These are phyloP conservation scores for Callipepla squamata DNA, from an alignment of 2,113 vertebrate species.

Conservation along the genomic window DNA sequence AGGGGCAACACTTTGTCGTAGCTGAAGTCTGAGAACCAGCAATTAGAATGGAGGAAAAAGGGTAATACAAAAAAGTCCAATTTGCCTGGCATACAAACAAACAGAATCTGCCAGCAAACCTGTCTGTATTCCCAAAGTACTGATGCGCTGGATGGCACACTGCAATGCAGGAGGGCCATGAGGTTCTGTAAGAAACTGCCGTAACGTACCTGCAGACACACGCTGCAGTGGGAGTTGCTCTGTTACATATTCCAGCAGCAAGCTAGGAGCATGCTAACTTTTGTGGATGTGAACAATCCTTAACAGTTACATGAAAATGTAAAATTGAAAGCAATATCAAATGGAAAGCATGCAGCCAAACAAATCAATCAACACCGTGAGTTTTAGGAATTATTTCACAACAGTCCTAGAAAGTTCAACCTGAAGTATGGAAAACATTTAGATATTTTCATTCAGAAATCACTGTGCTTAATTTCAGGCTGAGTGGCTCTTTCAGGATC, in stretches of 20 bases:
- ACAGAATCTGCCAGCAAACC: not conserved
- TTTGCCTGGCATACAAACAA: not conserved
- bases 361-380: constrained; percentile 19
- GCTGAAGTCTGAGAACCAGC: not conserved
- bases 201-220: not conserved
- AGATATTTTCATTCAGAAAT: not conserved
- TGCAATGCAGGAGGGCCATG: no score
- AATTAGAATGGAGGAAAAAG: not conserved
- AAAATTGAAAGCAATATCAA: constrained; percentile 21
- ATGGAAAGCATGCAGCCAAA: constrained; percentile 59
- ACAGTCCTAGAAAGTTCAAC: constrained; percentile 61
- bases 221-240: constrained; percentile 13
- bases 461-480: constrained; percentile 7
- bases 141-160: not conserved
- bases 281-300: not conserved
- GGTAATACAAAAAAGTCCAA: not conserved
- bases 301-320: not conserved
- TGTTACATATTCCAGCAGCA: not conserved
- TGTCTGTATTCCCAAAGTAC: not conserved
- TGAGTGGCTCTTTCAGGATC: constrained; percentile 61
- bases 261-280: constrained; percentile 46
- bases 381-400: constrained; percentile 60
- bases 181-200: not conserved
- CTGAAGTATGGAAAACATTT: constrained; percentile 25
- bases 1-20: not conserved